Conservation (phyloP, 2,797 vertebrate species). For the Fringilla coelebs region DNA sequence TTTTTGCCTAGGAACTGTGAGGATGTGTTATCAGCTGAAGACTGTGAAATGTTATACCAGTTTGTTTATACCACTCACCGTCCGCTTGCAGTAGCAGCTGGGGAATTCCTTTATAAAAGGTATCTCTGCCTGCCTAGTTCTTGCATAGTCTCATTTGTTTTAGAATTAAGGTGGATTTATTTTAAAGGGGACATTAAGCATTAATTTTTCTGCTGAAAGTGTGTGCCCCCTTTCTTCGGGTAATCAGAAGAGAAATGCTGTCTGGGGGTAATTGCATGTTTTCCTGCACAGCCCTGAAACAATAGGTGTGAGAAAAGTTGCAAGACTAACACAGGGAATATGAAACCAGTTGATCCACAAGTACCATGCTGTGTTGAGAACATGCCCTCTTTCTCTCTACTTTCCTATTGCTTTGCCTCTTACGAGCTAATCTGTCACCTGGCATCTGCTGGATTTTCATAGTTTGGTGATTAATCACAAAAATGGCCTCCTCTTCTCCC, state of each 20-base stretch:
- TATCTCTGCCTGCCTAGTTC: slow-evolving; percentile 63
- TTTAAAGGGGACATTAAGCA: not conserved
- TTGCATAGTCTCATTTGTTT: not conserved
- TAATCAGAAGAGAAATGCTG: not conserved
- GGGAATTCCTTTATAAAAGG: slow-evolving; percentile 88
- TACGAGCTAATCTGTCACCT: slow-evolving; percentile 26
- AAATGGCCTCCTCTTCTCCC: slow-evolving; percentile 17
- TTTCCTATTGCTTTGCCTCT: not conserved
- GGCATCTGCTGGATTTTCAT: slow-evolving; percentile 24
- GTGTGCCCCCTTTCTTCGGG: not conserved
- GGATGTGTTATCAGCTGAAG: slow-evolving; percentile 78
- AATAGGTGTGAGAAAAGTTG: not conserved
- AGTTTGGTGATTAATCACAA: slow-evolving; percentile 52
- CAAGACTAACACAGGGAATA: not conserved
- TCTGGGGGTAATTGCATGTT: not conserved
- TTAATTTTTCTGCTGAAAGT: not conserved
- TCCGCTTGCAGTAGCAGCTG: slow-evolving; percentile 84
- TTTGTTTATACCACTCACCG: slow-evolving; percentile 89
- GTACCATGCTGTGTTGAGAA: not conserved
- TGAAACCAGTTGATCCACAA: not conserved
- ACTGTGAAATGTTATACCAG: slow-evolving; percentile 84
- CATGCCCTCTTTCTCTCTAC: not conserved
- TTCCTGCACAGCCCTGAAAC: not conserved
- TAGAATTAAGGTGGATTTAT: not conserved
- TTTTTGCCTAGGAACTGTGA: slow-evolving; percentile 79